Base-by-base conservation (phyloP, 2,888 invertebrate genomes). In the Ptilodon capucinus region DNA sequence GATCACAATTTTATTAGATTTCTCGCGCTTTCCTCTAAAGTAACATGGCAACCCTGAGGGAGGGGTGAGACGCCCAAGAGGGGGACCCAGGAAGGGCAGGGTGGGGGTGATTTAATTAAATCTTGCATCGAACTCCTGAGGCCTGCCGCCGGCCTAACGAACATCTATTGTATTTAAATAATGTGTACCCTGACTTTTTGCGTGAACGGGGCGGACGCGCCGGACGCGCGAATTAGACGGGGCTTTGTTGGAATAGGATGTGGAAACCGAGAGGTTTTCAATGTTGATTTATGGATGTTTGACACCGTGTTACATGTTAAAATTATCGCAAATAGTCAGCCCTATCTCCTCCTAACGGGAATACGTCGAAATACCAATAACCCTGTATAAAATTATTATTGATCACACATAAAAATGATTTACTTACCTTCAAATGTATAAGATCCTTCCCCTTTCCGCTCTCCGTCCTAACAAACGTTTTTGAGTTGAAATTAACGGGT, bases 41-140 rank as follows among this genome's bases (percentile, higher is more conserved):
- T 30, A 39, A 38, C 42, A 30, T 17, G 54, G 56, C 56, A 38
- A 38, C 38, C 38, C 19, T 38, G 38, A 7, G 49, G 53, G 51
- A 57, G 60, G 56, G 63, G 58, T 55, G 64, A 54, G 62, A 64
- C 49, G 50, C 40, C 51, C 51, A 61, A 53, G 57, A 56, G 52
- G 54, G 46, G 51, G 55, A 36, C 63, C 65, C 51, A 59, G 57
- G 60, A 61, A 65, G 68, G 61, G 50, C 38, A 51, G 62, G 54
- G 58, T 55, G 52, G 54, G 76, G 86, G 84, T 84, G 87, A 92
- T 92, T 92, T 92, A 92, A 92, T 92, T 92, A 92, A 92, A 92
- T 92, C 92, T 92, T 92, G 90, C 91, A 91, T 91, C 91, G 91
- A 92, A 91, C 90, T 91, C 86, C 88, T 86, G 88, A 88, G 88